phyloP scores from a whole-genome alignment of 2,113 vertebrate genomes.

The Alligator sinensis region DNA sequence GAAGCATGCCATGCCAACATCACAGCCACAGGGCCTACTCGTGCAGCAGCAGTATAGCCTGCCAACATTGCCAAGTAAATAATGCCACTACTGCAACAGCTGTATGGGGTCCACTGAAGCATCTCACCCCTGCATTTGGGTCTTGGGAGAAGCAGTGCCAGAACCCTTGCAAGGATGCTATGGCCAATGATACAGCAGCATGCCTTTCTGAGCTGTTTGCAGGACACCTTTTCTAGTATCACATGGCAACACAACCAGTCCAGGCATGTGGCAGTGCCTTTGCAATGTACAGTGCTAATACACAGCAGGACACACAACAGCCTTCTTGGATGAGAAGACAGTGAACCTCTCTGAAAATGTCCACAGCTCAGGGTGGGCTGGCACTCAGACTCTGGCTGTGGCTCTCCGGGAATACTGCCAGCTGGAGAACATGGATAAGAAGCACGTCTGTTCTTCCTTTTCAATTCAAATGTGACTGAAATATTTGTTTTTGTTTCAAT shows the following conservation, averaged over 20 bases:
- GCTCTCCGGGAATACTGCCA: background rate
- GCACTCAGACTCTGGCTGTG: background rate
- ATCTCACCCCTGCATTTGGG: background rate
- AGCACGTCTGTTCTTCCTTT: background rate
- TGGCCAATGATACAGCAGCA: background rate
- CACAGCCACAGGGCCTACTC: background rate
- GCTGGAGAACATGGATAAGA: background rate
- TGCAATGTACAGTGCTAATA: background rate
- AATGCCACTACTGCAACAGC: background rate
- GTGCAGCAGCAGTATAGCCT: background rate
- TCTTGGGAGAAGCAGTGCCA: background rate
- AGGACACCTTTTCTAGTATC: background rate
- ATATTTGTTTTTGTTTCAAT: background rate
- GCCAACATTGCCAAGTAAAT: background rate
- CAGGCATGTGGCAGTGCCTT: background rate
- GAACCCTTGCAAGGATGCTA: background rate
- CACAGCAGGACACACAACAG: background rate
- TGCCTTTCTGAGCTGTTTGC: background rate
- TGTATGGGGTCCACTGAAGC: background rate
- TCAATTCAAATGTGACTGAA: background rate
- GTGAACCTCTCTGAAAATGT: background rate
- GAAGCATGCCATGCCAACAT: background rate
- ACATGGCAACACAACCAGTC: no score
- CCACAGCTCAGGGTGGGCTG: background rate
- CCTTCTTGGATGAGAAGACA: background rate